Evolutionary conservation across 1,140 invertebrate species (phyloP).

Genomic region (Heliconius eleuchia): DNA sequence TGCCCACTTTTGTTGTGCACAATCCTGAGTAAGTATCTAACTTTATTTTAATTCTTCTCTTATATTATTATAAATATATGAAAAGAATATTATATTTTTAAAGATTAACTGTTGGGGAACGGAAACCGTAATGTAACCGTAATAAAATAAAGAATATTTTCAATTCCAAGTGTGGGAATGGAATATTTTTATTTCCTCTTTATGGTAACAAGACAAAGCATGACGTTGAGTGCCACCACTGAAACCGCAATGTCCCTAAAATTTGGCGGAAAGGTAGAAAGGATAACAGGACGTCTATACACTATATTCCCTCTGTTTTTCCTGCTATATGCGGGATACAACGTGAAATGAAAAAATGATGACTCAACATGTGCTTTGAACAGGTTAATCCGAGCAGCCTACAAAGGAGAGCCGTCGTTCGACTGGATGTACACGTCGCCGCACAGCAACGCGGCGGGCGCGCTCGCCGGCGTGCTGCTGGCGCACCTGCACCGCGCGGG

Average conservation of each 20-base stretch:
- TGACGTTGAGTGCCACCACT: no score
- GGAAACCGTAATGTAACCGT: no score
- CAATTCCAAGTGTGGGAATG: no score
- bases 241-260: no score
- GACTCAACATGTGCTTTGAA: neutral
- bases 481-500: conserved; percentile 56
- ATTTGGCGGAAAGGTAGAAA: neutral
- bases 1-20: conserved; percentile 65
- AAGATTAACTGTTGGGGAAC: no score
- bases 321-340: neutral
- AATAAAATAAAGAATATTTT: no score
- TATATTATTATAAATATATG: no score
- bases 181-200: no score
- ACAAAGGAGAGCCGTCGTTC: conserved; percentile 51
- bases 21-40: conserved; percentile 56
- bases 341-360: neutral
- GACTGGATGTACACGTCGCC: conserved; percentile 72
- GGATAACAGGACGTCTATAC: no score
- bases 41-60: neutral
- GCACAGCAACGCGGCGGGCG: conserved; percentile 61
- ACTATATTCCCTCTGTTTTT: no score
- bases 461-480: conserved; percentile 63
- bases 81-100: no score
- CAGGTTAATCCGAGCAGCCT: neutral
- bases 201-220: no score